These are phyloP conservation scores for Acomys russatus DNA, from an alignment of 2,797 vertebrate genomes.

Conservation along the genomic window DNA sequence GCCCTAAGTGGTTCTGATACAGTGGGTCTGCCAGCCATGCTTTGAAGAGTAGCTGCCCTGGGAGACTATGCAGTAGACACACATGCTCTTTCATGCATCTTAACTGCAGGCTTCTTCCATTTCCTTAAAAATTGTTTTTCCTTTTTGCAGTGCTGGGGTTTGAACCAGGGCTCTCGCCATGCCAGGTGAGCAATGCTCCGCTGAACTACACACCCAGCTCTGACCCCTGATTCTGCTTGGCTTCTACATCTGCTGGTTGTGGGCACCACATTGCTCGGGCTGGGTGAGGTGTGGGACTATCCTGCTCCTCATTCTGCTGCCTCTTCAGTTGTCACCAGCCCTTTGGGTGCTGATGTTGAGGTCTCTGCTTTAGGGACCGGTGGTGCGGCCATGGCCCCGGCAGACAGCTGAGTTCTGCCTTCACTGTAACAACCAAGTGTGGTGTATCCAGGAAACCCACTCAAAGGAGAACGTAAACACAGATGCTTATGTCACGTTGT, in stretches of 20 bases:
- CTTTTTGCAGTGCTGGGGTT: neutral
- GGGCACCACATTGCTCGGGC: neutral
- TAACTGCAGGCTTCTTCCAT: neutral
- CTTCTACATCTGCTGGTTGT: neutral
- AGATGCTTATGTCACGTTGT: neutral
- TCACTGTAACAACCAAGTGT: neutral
- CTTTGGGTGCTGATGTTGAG: neutral
- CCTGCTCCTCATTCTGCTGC: neutral
- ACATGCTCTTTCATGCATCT: neutral
- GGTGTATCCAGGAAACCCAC: neutral
- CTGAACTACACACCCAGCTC: neutral
- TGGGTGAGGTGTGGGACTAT: neutral
- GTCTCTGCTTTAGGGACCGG: constrained; percentile 22
- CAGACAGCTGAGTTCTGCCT: neutral
- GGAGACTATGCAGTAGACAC: neutral
- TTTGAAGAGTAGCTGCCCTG: neutral
- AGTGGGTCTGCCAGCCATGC: neutral
- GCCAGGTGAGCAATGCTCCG: neutral
- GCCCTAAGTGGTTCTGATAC: neutral
- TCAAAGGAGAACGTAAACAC: neutral
- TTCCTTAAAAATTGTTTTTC: no score
- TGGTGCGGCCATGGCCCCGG: neutral
- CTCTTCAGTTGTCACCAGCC: neutral
- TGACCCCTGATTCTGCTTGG: neutral
- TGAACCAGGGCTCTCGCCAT: neutral